These are phyloP conservation scores for Nineta flava DNA, from an alignment of 2,888 invertebrate species.

Conservation along the genomic window DNA sequence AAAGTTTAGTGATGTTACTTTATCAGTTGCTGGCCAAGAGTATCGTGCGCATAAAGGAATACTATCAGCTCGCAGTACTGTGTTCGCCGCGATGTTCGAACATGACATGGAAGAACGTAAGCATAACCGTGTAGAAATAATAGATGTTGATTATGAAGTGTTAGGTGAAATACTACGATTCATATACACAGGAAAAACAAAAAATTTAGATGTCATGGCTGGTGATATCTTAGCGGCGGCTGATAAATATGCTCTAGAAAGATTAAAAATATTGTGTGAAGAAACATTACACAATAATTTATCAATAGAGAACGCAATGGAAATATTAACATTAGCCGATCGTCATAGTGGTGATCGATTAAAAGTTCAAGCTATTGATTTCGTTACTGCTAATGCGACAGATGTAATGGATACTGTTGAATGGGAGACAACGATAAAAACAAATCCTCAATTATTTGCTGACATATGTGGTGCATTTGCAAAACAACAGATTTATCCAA, in stretches of 20 bases:
- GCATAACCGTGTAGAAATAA: conserved; percentile 89
- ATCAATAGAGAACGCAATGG: conserved; percentile 92
- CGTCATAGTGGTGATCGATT: conserved; percentile 96
- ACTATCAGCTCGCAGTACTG: conserved; percentile 94
- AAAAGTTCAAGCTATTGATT: conserved; percentile 97
- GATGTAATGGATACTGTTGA: conserved; percentile 98
- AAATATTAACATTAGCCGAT: conserved; percentile 92
- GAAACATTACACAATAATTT: conserved; percentile 90
- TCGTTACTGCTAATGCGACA: conserved; percentile 96
- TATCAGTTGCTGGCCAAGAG: conserved; percentile 79
- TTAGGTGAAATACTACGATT: conserved; percentile 93
- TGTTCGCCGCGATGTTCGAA: conserved; percentile 99
- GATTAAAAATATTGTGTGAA: conserved; percentile 98
- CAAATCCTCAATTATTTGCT: conserved; percentile 95
- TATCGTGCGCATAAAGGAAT: conserved; percentile 97
- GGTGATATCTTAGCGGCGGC: conserved; percentile 96
- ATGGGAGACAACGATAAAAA: conserved; percentile 95
- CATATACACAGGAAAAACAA: conserved; percentile 94
- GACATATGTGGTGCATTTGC: conserved; percentile 98
- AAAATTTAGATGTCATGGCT: conserved; percentile 95
- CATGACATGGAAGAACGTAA: conserved; percentile 98
- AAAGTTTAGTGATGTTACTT: conserved; percentile 93
- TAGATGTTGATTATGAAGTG: conserved; percentile 97
- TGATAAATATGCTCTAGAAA: conserved; percentile 95
- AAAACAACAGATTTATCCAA: conserved; percentile 96